Base-by-base conservation (phyloP, 2,888 invertebrate genomes). In the Eupithecia subfuscata region DNA sequence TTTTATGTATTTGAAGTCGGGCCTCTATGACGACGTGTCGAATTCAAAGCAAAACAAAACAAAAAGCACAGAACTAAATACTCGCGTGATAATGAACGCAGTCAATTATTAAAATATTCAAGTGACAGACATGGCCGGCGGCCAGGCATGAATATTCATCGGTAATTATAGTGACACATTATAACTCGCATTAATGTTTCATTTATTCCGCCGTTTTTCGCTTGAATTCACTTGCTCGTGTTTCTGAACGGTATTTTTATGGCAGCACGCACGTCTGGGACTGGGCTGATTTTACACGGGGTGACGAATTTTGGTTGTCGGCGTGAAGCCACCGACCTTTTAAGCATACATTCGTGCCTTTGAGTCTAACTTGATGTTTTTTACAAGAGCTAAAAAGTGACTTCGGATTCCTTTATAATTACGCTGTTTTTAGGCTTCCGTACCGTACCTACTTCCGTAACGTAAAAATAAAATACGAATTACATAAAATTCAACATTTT, bases 71-170 rank as follows among this genome's bases (percentile, higher is more conserved):
- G 30, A 56, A 68, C 67, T 60, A 65, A 76, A 67, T 30, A 68
- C 12, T 76, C 74, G 77, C 77, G 77, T 77, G 77, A 70, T 75
- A 70, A 75, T 77, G 65, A 71, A 67, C 75, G 71, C 75, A 73
- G 75, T 75, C 76, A 75, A 79, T 81, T 80, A 80, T 79, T 83
- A 82, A 80, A 79, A 80, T 80, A 81, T 80, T 81, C 78, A 78
- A 78, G 79, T 80, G 82, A 81, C 81, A 79, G 78, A 80, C 80
- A 78, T 71, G 77, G 68, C 68, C n/a, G 68, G 12, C 22, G 22
- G 68, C 70, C 71, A 60, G 45, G 74, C 78, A 82, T 83, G 77
- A 77, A 83, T 83, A 83, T 83, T 83, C 82, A 83, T 40, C 69
- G 73, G 75, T 82, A 79, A 83, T 83, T 81, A 82, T 65, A 63